Evolutionary conservation across 2,888 invertebrate genomes (phyloP), one percentile per base, ranked within the genome.

Genomic region (Lagria hirta): DNA sequence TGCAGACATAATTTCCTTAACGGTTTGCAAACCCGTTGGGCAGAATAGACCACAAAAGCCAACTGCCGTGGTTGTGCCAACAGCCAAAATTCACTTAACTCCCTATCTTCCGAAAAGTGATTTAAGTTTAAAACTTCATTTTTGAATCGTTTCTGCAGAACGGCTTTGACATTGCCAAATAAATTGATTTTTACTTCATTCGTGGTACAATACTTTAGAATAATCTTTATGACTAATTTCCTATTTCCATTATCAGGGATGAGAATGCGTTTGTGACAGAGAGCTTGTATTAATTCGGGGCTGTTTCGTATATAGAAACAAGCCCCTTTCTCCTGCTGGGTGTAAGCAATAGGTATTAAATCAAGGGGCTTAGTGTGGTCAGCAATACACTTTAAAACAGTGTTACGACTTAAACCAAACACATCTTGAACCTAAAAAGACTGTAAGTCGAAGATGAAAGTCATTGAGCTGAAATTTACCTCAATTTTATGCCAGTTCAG

Each of bases 261-360:
- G n/a, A n/a, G n/a, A n/a, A n/a, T n/a, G n/a, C n/a, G n/a, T n/a
- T n/a, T n/a, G n/a, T n/a, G n/a, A n/a, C n/a, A n/a, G n/a, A n/a
- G n/a, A n/a, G n/a, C n/a, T n/a, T n/a, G n/a, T n/a, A n/a, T n/a
- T n/a, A n/a, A n/a, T n/a, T n/a, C n/a, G n/a, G n/a, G n/a, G n/a
- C n/a, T n/a, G n/a, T n/a, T n/a, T 42, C 69, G 62, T 6, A 73
- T 72, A 22, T 77, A 57, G 49, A 77, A 77, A 37, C 61, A 67
- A 1, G 70, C 64, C 32, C 69, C 69, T 4, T 66, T 61, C 1
- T 65, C 69, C 3, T 55, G 51, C 22, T 45, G 48, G 5, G 55
- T 48, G 51, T 69, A 71, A 54, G 70, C 73, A 0, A 76, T 71
- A 3, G 77, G 77, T 36, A 77, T 73, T 12, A 77, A 61, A 54